Conservation (phyloP, 2,888 invertebrate species). For the Dryococelus australis region DNA sequence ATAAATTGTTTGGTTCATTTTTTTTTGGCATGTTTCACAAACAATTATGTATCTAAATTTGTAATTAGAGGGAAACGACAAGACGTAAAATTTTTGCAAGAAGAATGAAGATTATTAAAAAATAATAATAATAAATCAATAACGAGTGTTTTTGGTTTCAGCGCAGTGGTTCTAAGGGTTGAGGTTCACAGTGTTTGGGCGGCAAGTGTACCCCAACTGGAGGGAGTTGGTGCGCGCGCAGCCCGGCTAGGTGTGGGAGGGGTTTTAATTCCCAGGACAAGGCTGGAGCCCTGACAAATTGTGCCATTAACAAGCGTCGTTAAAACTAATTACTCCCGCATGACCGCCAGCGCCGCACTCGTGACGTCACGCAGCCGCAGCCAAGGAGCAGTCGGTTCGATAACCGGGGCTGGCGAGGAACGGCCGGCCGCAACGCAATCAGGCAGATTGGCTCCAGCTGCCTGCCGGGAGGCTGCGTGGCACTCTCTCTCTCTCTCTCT, state of each 20-base stretch:
- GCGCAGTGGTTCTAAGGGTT: neutral
- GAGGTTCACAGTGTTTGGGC: neutral
- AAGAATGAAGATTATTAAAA: no score
- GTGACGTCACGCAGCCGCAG: neutral
- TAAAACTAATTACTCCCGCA: constrained; percentile 47
- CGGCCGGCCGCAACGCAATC: constrained; percentile 7
- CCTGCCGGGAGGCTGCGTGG: no score
- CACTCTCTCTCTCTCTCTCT: no score
- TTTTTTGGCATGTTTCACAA: no score
- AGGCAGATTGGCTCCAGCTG: no score
- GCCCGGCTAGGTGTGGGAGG: constrained; percentile 17
- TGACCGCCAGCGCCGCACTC: constrained; percentile 23
- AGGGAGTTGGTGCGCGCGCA: neutral
- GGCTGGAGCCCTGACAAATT: constrained; percentile 41
- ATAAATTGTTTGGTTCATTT: no score
- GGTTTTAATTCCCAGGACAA: constrained; percentile 30
- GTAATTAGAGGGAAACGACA: no score
- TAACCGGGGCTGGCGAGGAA: neutral
- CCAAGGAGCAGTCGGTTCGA: neutral
- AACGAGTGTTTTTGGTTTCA: no score
- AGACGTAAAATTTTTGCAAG: no score
- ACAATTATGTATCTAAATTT: no score
- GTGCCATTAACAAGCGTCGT: constrained; percentile 47
- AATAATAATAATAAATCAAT: no score
- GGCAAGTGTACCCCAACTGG: neutral